Base-by-base conservation (phyloP, 2,888 invertebrate species). In the Drosophila mimica region DNA sequence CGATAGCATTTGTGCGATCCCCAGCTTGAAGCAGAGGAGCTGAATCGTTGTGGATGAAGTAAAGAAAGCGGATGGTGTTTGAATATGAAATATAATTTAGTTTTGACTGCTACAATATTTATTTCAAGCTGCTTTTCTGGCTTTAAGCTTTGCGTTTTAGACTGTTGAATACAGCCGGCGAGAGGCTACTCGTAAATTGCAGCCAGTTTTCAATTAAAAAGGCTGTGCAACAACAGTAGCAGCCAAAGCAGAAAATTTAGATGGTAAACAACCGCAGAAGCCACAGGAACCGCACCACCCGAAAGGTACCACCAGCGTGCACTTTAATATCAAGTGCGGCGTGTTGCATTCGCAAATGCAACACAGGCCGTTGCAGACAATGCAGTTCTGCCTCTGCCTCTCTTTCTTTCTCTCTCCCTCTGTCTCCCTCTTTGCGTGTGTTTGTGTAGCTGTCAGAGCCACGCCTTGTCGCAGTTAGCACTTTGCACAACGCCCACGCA, bases 381-480 rank as follows among this genome's bases (percentile, higher is more conserved):
- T 84, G 73, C 63, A 64, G 49, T 48, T 48, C 49, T 28, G 48
- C 9, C 15, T 15, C n/a, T 38, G 60, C 48, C 43, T 17, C 38
- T 59, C 30, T 11, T 5, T 38, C 53, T 56, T 4, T 36, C 31
- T 61, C 13, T 48, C 51, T 53, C 46, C 59, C 43, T 56, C 46
- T 54, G 6, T 48, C 54, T 68, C 58, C 48, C 49, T 61, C 49
- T 66, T 53, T 59, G 52, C 51, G 57, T 72, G 52, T 80, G 68
- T 76, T 66, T 84, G 60, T 89, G 88, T 76, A 89, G 83, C 89
- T 88, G 88, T 88, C 88, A 88, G 66, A 28, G 88, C 88, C 88
- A 88, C 90, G 88, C 88, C 88, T 85, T 80, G 81, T 82, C 78
- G 89, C 84, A 88, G 85, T 88, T 77, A 74, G 84, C 77, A 83